These are phyloP conservation scores for Drosophila atroscutellata DNA, from an alignment of 2,888 invertebrate genomes.

Conservation along the genomic window DNA sequence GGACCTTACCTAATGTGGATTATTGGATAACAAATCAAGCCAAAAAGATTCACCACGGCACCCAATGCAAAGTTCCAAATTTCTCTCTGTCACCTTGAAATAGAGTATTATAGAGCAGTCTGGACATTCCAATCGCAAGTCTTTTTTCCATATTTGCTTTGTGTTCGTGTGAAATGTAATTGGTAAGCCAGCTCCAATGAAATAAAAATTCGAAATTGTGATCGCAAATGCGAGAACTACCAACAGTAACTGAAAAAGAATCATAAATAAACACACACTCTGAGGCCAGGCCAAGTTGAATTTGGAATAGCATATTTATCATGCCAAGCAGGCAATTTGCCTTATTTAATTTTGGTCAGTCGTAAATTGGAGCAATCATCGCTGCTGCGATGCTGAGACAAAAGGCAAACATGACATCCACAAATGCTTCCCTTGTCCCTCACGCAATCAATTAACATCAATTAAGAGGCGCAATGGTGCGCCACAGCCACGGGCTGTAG, in stretches of 20 bases:
- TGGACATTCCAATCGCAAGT: no score
- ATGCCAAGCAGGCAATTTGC: conserved; percentile 41
- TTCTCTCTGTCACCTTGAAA: neutral
- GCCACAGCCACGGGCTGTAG: conserved; percentile 38
- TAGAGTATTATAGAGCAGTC: conserved; percentile 6
- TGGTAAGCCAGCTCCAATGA: conserved; percentile 53
- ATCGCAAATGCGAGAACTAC: conserved; percentile 66
- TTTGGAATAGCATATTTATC: conserved; percentile 40
- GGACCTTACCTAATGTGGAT: neutral
- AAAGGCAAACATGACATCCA: conserved; percentile 17
- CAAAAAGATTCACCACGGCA: neutral
- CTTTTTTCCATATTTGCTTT: conserved; percentile 2
- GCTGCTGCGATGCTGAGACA: neutral
- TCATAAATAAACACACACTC: neutral
- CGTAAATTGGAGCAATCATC: conserved; percentile 66
- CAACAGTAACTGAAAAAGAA: conserved; percentile 23
- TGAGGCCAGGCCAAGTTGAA: neutral
- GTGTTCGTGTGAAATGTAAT: conserved; percentile 48
- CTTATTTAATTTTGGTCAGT: conserved; percentile 68
- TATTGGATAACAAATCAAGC: neutral
- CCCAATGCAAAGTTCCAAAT: neutral
- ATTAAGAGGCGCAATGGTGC: conserved; percentile 59
- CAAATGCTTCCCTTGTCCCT: neutral
- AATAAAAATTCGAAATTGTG: conserved; percentile 66
- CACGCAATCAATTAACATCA: conserved; percentile 69